phyloP scores from a whole-genome alignment of 2,888 invertebrate genomes.

The Andrena haemorrhoa region DNA sequence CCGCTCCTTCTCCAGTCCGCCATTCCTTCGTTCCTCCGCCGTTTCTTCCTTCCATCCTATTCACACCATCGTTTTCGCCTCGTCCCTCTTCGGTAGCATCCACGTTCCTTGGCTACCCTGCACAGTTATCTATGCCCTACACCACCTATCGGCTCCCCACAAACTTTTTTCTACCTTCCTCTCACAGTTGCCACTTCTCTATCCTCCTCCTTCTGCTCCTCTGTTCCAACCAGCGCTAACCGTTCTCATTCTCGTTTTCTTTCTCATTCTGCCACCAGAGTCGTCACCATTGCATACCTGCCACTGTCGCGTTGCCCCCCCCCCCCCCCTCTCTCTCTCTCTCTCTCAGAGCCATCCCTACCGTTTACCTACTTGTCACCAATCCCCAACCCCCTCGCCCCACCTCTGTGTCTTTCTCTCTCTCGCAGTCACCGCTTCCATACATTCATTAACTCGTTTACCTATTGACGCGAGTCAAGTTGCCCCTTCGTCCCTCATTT shows the following conservation, averaged over 20 bases:
- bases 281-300: neutral
- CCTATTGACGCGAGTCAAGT: neutral
- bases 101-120: neutral
- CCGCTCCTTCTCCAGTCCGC: constrained; percentile 29
- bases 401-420: neutral
- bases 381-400: neutral
- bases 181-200: neutral
- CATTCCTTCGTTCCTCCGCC: constrained; percentile 27
- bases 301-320: neutral
- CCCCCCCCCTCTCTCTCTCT: neutral
- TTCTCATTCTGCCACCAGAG: neutral
- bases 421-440: neutral
- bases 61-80: neutral
- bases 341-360: neutral
- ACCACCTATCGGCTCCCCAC: neutral
- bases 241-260: constrained; percentile 1
- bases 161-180: neutral
- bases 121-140: constrained; percentile 35
- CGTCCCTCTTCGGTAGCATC: neutral
- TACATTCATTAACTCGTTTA: neutral
- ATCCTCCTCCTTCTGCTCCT: neutral
- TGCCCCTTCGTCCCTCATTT: neutral
- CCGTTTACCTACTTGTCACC: neutral
- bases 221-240: neutral
- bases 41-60: constrained; percentile 41